Evolutionary conservation across 2,888 invertebrate genomes (phyloP).

Genomic region (Leptinotarsa peninsularis): DNA sequence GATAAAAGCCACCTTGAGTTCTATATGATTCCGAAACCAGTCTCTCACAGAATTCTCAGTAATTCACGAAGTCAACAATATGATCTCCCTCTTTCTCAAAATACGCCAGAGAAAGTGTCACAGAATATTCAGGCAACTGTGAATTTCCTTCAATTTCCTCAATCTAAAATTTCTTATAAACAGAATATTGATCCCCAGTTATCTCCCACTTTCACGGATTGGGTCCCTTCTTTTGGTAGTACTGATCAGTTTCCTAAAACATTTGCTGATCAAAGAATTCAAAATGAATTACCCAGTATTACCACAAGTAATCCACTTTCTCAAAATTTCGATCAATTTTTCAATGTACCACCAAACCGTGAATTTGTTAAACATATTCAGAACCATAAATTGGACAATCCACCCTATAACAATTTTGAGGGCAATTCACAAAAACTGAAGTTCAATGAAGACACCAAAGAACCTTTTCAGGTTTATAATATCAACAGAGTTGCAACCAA

Average conservation of each 20-base stretch:
- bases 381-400: background rate
- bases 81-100: background rate
- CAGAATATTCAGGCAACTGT: background rate
- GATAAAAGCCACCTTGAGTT: background rate
- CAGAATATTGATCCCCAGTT: background rate
- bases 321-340: constrained; percentile 5
- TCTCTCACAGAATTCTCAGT: background rate
- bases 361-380: background rate
- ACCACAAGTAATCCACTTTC: constrained; percentile 6
- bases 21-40: background rate
- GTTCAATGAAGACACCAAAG: background rate
- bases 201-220: background rate
- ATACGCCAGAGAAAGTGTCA: background rate
- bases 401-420: background rate
- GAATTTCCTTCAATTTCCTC: background rate
- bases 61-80: background rate
- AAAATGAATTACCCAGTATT: background rate
- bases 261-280: background rate
- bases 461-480: no score
- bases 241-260: background rate
- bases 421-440: background rate
- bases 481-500: no score
- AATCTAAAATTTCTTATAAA: background rate
- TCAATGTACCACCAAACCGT: constrained; percentile 9
- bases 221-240: background rate